A percentile compares a stretch with the other conserved stretches of the same genome.
phyloP scores from a whole-genome alignment of 2,113 vertebrate genomes.

The Polyodon spathula region DNA sequence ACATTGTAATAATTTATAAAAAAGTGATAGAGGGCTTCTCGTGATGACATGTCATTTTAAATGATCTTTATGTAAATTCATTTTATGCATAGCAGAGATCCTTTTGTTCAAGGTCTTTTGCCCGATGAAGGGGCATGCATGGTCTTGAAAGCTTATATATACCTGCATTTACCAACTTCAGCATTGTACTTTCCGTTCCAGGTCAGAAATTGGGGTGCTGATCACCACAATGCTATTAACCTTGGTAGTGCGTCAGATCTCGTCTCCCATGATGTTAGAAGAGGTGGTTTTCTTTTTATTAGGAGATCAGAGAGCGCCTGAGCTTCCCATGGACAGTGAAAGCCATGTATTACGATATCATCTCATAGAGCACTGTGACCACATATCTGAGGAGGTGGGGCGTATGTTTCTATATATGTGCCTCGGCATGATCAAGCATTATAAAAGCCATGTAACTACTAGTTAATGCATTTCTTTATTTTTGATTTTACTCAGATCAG shows the following conservation, averaged over 20 bases:
- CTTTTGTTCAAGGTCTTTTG: too few species aligned
- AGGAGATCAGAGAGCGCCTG: conserved; percentile 30
- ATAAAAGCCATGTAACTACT: background rate
- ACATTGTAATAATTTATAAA: too few species aligned
- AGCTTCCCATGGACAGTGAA: conserved; percentile 17
- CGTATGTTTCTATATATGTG: background rate
- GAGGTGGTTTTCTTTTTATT: conserved; percentile 62
- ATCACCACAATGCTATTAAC: conserved; percentile 58
- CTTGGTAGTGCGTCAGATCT: conserved; percentile 40
- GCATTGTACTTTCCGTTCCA: conserved; percentile 18
- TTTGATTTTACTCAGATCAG: conserved; percentile 58
- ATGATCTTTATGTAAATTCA: too few species aligned
- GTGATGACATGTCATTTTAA: too few species aligned
- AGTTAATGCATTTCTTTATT: background rate
- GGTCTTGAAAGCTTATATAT: background rate
- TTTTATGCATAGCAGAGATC: too few species aligned
- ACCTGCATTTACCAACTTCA: background rate
- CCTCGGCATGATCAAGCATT: too few species aligned
- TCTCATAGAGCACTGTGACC: conserved; percentile 70
- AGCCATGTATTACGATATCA: conserved; percentile 37
- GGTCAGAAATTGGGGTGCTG: conserved; percentile 65
- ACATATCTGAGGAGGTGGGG: conserved; percentile 76
- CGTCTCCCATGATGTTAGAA: conserved; percentile 43
- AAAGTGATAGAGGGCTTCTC: too few species aligned
- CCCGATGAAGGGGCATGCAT: too few species aligned